phyloP scores from a whole-genome alignment of 64 coral and sea anemone genomes.

The Acropora yongei region DNA sequence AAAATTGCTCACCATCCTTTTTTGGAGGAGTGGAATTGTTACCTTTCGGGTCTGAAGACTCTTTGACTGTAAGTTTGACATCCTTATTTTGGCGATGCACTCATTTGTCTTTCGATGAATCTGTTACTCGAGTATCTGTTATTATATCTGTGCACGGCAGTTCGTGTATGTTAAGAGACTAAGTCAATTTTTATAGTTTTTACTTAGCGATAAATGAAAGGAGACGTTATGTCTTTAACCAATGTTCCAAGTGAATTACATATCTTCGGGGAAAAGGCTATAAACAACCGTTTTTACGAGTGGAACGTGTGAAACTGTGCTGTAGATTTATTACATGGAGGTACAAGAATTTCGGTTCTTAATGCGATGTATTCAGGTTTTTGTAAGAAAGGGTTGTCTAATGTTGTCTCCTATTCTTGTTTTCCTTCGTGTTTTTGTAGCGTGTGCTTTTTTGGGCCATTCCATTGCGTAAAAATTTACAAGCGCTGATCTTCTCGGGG shows the following conservation, averaged over 20 bases:
- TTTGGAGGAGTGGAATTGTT: neutral
- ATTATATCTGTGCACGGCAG: slow-evolving; percentile 41
- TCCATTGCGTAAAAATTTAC: neutral
- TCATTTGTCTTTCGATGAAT: neutral
- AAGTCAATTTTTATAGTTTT: neutral
- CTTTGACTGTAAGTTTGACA: neutral
- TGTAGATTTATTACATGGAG: slow-evolving; percentile 53
- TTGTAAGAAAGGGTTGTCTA: neutral
- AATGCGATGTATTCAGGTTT: neutral
- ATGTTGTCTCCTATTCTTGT: neutral
- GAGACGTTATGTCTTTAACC: neutral
- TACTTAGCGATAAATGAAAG: neutral
- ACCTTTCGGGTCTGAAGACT: neutral
- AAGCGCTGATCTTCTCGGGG: slow-evolving; percentile 5
- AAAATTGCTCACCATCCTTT: slow-evolving; percentile 86
- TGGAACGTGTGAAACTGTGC: slow-evolving; percentile 41
- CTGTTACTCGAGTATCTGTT: slow-evolving; percentile 10
- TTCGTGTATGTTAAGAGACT: slow-evolving; percentile 10
- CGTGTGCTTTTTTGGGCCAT: neutral
- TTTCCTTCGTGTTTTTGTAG: neutral
- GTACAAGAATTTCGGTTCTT: slow-evolving; percentile 51
- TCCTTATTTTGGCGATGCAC: neutral
- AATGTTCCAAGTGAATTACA: neutral
- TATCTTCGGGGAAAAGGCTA: neutral
- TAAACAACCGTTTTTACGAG: slow-evolving; percentile 45